Evolutionary conservation across 2,113 vertebrate genomes (phyloP).

Genomic region (Megaceryle torquata): DNA sequence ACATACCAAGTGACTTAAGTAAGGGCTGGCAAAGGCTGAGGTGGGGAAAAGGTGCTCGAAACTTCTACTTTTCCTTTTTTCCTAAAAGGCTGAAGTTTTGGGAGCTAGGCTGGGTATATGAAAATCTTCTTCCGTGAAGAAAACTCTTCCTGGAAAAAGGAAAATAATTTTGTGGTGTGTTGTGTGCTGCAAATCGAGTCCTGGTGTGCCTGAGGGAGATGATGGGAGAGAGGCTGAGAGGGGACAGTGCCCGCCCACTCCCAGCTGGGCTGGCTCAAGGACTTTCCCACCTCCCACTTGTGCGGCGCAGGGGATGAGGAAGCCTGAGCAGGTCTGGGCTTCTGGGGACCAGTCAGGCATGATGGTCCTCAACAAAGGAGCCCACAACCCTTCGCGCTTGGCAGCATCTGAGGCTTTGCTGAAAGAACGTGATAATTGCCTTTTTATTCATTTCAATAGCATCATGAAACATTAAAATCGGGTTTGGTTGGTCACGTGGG

Average conservation of each 20-base stretch:
- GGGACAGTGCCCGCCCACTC: neutral
- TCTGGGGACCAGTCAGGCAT: accelerated
- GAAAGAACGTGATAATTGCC: neutral
- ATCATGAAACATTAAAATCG: neutral
- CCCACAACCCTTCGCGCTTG: accelerated
- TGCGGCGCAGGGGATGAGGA: no score
- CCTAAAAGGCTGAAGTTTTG: neutral
- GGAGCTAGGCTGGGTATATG: neutral
- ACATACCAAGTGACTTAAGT: accelerated
- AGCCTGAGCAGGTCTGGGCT: neutral
- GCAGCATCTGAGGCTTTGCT: neutral
- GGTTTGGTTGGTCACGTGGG: conserved; percentile 26
- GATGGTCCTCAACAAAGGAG: neutral
- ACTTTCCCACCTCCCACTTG: neutral
- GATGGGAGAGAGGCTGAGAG: neutral
- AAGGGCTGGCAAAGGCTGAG: accelerated
- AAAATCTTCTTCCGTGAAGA: neutral
- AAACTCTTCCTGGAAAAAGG: neutral
- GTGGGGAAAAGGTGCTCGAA: accelerated
- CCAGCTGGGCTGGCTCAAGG: neutral
- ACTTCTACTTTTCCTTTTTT: neutral
- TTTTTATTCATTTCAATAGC: conserved; percentile 18
- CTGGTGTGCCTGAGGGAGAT: neutral
- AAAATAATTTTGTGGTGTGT: neutral
- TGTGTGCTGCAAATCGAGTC: neutral